Conservation (phyloP, 2,888 invertebrate species). For the Ennomos quercinarius region DNA sequence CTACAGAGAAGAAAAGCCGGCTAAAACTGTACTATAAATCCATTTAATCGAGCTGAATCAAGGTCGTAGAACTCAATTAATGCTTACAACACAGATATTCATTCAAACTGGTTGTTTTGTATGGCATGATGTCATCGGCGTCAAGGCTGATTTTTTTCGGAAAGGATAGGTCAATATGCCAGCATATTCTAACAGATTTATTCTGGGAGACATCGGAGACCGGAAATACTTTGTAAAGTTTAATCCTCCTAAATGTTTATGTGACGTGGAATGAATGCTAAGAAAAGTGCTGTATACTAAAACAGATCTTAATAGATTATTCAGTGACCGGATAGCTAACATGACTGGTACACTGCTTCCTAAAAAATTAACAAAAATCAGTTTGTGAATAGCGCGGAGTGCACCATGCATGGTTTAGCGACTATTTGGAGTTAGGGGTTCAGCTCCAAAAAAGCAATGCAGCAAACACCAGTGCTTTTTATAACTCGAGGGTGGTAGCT, state of each 20-base stretch:
- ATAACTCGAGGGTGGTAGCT: too few species aligned
- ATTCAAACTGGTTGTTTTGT: conserved; percentile 30
- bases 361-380: too few species aligned
- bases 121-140: conserved; percentile 50
- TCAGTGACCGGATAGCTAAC: too few species aligned
- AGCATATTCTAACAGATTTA: conserved; percentile 18
- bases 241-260: background rate
- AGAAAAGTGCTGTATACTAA: too few species aligned
- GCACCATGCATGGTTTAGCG: too few species aligned
- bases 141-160: conserved; percentile 37
- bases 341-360: too few species aligned
- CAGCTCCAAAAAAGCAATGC: too few species aligned
- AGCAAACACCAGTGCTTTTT: too few species aligned
- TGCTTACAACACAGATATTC: conserved; percentile 24
- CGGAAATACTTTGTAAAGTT: conserved; percentile 3
- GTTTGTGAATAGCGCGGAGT: too few species aligned
- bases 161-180: conserved; percentile 14
- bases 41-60: conserved; percentile 33
- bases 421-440: too few species aligned
- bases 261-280: too few species aligned
- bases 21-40: conserved; percentile 20
- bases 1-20: conserved; percentile 3
- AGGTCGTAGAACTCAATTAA: conserved; percentile 28
- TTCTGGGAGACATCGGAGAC: conserved; percentile 10
- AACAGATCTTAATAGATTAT: too few species aligned